Evolutionary conservation across 2,888 invertebrate species (phyloP), one percentile per base, ranked within the genome.

Genomic region (Drosophila buzzatii): DNA sequence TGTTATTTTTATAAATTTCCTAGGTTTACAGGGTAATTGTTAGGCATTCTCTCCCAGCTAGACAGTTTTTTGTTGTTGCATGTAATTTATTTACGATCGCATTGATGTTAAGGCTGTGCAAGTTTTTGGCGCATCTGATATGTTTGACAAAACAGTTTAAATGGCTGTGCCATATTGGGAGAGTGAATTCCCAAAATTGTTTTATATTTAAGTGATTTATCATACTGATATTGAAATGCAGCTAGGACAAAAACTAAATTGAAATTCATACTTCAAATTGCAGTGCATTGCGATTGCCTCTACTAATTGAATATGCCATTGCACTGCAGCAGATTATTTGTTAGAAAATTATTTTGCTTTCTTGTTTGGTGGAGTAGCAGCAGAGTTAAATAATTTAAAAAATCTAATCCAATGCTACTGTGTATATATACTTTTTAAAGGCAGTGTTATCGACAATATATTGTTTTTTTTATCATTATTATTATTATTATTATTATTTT

Each of bases 11-110:
- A 27, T 18, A 3, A 9, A 31, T 20, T 9, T 12, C 1, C 12
- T 9, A 0, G 6, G 0, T 16, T 5, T 35, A 41, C 0, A 41
- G 35, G 41, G 27, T 3, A 67, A 56, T 47, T 41, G 2, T 10
- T n/a, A 16, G 47, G 10, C 27, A 10, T 55, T 18, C 3, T 47
- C n/a, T 47, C 2, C 12, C 1, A 3, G 0, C 20, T 9, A 9
- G 47, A 39, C 23, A 20, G 2, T 23, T 33, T 23, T 39, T 27
- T 49, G 35, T 69, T 66, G 18, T 47, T 53, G 67, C 56, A 44
- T 56, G 68, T 74, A 76, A 85, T 86, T 86, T 85, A 86, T 85
- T 71, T 76, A 70, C 70, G 47, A 64, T 74, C 67, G 70, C 59
- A 53, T 63, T 42, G 42, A 41, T 41, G 49, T 52, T 42, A 20